Evolutionary conservation across 2,888 invertebrate genomes (phyloP), one percentile per base, ranked within the genome.

Genomic region (Argyresthia albistria): DNA sequence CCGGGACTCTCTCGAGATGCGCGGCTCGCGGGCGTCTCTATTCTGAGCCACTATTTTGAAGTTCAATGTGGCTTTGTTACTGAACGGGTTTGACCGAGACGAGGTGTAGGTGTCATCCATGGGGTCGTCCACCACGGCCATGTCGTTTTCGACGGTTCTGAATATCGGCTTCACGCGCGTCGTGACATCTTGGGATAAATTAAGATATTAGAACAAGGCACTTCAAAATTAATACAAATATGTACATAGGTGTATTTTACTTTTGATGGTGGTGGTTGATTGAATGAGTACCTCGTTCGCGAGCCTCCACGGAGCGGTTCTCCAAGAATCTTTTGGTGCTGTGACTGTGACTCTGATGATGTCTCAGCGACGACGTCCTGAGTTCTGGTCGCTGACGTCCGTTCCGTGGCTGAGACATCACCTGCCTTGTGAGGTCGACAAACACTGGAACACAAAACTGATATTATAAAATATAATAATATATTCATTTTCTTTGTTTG

Each of bases 41-140:
- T 86, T 87, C 51, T 75, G 86, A 55, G 88, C 69, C 54, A 84
- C 70, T 55, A 88, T 86, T 68, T 82, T 87, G 1, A 88, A 70
- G 56, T 88, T 80, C 43, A 86, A 59, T 58, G 76, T 79, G 43
- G 80, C 72, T 64, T 76, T 76, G 45, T 80, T 68, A 55, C 79
- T 76, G 12, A 70, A 61, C 39, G 65, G 56, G 25, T 25, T 25
- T 6, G 25, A 6, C 25, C 25, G 67, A 47, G 61, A 55, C 54
- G 60, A 16, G 69, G 62, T 14, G 63, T 54, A 59, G 16, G 76
- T 76, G 37, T 73, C 80, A 16, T 63, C 83, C 80, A 84, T 81
- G 7, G 80, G 76, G 53, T 84, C 80, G 53, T 55, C 71, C 47
- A 78, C 63, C 70, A 81, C 77, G 60, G 87, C 66, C 10, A 54